phyloP scores from a whole-genome alignment of 2,888 invertebrate species.

The Ecdyonurus torrentis region DNA sequence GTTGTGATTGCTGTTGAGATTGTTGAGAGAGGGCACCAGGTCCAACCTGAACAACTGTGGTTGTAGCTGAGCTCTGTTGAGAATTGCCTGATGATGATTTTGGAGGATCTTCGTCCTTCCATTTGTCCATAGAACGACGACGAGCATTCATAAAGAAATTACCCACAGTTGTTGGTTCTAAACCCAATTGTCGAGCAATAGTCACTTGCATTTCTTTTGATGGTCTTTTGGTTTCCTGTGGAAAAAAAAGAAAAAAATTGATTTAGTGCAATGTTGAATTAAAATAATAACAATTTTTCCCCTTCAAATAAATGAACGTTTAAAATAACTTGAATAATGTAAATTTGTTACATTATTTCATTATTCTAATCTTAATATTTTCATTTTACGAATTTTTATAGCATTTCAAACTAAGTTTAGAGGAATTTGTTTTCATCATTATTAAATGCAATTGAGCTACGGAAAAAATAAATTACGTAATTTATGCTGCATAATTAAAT shows the following conservation, averaged over 20 bases:
- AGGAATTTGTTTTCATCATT: too few relatives aligned
- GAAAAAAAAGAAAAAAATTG: conserved; percentile 14
- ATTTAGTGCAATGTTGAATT: too few relatives aligned
- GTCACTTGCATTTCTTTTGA: conserved; percentile 99
- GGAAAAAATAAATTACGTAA: too few relatives aligned
- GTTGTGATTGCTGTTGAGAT: conserved; percentile 10
- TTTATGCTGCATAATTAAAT: too few relatives aligned
- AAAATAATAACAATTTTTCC: too few relatives aligned
- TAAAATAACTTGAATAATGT: too few relatives aligned
- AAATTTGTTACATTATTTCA: too few relatives aligned
- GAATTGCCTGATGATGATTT: conserved; percentile 17
- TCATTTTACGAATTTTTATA: too few relatives aligned
- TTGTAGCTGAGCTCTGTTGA: conserved; percentile 11
- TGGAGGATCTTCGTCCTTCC: conserved; percentile 84
- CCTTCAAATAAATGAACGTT: too few relatives aligned
- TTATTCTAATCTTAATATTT: too few relatives aligned
- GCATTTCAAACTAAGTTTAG: too few relatives aligned
- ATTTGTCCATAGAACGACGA: conserved; percentile 92
- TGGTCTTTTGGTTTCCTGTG: conserved; percentile 94
- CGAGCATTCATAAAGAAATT: conserved; percentile 99
- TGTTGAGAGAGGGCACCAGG: conserved; percentile 11
- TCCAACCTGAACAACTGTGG: conserved; percentile 9
- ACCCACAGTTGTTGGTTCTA: conserved; percentile 95
- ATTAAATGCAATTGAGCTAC: too few relatives aligned
- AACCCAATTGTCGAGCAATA: conserved; percentile 89